Percentiles rank a stretch among this genome's conserved stretches.
Evolutionary conservation across 92 coral and sea anemone species (phyloP).

Genomic region (Muricea muricata): DNA sequence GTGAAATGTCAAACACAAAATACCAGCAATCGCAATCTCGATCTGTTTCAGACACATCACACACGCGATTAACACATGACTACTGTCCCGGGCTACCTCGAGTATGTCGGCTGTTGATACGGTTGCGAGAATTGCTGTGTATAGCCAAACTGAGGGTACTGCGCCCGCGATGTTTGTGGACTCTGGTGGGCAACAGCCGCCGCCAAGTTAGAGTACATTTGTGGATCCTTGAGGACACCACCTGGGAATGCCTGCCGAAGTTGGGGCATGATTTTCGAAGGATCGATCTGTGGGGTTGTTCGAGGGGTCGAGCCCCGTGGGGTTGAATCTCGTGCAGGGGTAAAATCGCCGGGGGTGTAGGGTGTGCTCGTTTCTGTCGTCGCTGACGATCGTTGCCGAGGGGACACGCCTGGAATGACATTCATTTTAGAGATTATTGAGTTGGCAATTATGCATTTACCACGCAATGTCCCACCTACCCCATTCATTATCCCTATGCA

Average conservation of each 20-base stretch:
- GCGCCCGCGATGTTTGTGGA: constrained; percentile 54
- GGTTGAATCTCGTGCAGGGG: constrained; percentile 45
- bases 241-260: constrained; percentile 89
- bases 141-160: constrained; percentile 92
- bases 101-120: constrained; percentile 63
- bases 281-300: constrained; percentile 74
- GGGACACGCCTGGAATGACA: constrained; percentile 77
- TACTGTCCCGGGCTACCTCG: constrained; percentile 48
- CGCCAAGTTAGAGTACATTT: constrained; percentile 78
- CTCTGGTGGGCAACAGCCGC: constrained; percentile 72
- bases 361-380: constrained; percentile 95
- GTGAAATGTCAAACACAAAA: no score
- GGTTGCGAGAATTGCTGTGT: constrained; percentile 76
- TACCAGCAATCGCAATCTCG: no score
- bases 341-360: constrained; percentile 96
- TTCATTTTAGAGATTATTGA: no score
- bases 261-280: constrained; percentile 85
- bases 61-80: not conserved
- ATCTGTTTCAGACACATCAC: not conserved
- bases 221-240: constrained; percentile 76
- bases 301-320: constrained; percentile 17
- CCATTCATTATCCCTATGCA: no score
- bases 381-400: constrained; percentile 78
- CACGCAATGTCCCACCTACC: no score
- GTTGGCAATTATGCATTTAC: no score